phyloP scores from a whole-genome alignment of 2,797 vertebrate genomes.

The Enteromius argenteus region DNA sequence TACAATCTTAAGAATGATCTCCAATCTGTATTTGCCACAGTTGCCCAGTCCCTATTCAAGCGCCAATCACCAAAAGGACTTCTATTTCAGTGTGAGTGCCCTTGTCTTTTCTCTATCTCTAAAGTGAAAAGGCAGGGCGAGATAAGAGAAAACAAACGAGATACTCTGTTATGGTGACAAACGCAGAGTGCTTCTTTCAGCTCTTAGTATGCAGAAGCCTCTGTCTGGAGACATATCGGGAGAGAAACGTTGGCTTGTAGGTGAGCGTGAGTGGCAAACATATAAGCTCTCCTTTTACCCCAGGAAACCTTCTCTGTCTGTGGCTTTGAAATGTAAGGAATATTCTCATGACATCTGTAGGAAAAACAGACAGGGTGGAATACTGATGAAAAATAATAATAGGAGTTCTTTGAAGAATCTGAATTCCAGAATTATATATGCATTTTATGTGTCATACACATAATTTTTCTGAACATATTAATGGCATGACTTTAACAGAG shows the following conservation, averaged over 20 bases:
- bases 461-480: not conserved
- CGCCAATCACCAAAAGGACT: slow-evolving; percentile 8
- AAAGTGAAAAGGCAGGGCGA: not conserved
- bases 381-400: slow-evolving; percentile 25
- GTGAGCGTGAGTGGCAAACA: slow-evolving; percentile 27
- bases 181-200: not conserved
- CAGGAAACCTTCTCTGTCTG: slow-evolving; percentile 31
- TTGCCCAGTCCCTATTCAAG: not conserved
- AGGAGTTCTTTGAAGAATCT: not conserved
- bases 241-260: slow-evolving; percentile 1
- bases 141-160: slow-evolving; percentile 29
- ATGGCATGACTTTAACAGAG: not conserved
- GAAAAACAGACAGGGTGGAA: not conserved
- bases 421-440: not conserved
- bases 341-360: not conserved
- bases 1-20: slow-evolving; percentile 13
- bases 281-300: slow-evolving; percentile 30
- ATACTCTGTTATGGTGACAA: not conserved
- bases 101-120: slow-evolving; percentile 17
- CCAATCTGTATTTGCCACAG: slow-evolving; percentile 1
- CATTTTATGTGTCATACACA: not conserved
- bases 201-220: slow-evolving; percentile 19
- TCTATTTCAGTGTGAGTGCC: not conserved
- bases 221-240: not conserved
- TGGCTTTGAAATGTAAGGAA: slow-evolving; percentile 26